Percentiles rank a stretch among this genome's conserved stretches.
phyloP scores from a whole-genome alignment of 2,888 invertebrate genomes.

The Epistrophe eligans region DNA sequence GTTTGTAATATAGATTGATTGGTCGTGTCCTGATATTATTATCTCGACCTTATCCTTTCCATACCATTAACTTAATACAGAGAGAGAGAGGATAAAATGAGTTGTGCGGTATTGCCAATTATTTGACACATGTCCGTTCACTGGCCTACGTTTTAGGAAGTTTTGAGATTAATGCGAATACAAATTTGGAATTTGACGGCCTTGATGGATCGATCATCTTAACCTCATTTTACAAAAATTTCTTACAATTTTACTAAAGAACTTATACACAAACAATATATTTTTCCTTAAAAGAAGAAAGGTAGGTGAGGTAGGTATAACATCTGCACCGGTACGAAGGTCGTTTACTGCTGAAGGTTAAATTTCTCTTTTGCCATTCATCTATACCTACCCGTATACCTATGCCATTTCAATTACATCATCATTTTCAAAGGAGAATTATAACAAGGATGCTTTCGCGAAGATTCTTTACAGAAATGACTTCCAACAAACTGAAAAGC shows the following conservation, averaged over 20 bases:
- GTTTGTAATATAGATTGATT: conserved; percentile 28
- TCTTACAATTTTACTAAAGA: background rate
- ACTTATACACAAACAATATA: background rate
- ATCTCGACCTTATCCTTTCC: background rate
- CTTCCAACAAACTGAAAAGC: conserved; percentile 26
- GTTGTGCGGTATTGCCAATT: background rate
- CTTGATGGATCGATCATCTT: background rate
- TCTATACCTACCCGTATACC: background rate
- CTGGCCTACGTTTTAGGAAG: background rate
- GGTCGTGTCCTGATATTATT: conserved; percentile 1
- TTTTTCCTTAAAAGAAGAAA: background rate
- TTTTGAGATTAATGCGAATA: too few relatives aligned
- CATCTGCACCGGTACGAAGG: conserved; percentile 6
- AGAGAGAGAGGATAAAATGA: background rate
- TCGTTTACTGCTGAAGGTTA: conserved; percentile 23
- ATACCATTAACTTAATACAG: background rate
- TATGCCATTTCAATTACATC: conserved; percentile 33
- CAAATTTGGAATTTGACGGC: too few relatives aligned
- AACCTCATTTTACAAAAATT: background rate
- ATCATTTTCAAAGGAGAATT: conserved; percentile 28
- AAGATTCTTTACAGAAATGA: conserved; percentile 4
- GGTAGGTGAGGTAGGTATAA: too few relatives aligned
- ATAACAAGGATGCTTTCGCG: conserved; percentile 36
- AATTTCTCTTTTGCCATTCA: conserved; percentile 10
- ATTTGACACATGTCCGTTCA: background rate